phyloP scores from a whole-genome alignment of 2,888 invertebrate species.

The Parnassius mnemosyne region DNA sequence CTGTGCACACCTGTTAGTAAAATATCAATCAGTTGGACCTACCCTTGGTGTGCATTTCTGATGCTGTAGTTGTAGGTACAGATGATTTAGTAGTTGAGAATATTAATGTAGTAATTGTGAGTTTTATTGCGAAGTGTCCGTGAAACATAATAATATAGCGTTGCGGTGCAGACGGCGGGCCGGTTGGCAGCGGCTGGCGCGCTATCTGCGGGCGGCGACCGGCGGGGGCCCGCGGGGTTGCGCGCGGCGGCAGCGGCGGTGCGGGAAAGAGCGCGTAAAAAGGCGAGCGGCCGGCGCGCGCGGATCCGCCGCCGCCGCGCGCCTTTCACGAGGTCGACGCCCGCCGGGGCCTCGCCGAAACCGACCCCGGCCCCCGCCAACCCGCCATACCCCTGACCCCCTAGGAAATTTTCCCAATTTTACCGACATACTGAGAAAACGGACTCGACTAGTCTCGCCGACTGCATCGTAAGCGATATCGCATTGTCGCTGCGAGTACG shows the following conservation, averaged over 20 bases:
- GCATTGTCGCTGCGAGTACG: slow-evolving; percentile 40
- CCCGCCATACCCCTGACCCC: slow-evolving; percentile 44
- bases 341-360: slow-evolving; percentile 69
- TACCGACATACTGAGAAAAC: slow-evolving; percentile 27
- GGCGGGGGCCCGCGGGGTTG: slow-evolving; percentile 76
- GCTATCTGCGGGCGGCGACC: slow-evolving; percentile 80
- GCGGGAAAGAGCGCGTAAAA: slow-evolving; percentile 75
- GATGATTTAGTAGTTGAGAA: neutral
- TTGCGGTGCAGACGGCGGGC: slow-evolving; percentile 67
- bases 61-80: too few relatives aligned
- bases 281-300: slow-evolving; percentile 72
- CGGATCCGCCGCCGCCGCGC: slow-evolving; percentile 58
- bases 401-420: slow-evolving; percentile 50
- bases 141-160: slow-evolving; percentile 26
- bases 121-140: neutral
- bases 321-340: slow-evolving; percentile 77
- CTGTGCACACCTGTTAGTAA: too few relatives aligned
- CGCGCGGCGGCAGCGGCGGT: slow-evolving; percentile 55
- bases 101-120: neutral
- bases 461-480: slow-evolving; percentile 34
- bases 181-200: slow-evolving; percentile 68
- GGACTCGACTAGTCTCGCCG: slow-evolving; percentile 24
- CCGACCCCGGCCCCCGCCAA: slow-evolving; percentile 48
- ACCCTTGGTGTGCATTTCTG: too few relatives aligned
- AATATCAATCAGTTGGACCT: too few relatives aligned